A percentile compares a stretch with the other conserved stretches of the same genome.
Conservation (phyloP, 2,888 invertebrate genomes). For the Hedychridium roseum region DNA sequence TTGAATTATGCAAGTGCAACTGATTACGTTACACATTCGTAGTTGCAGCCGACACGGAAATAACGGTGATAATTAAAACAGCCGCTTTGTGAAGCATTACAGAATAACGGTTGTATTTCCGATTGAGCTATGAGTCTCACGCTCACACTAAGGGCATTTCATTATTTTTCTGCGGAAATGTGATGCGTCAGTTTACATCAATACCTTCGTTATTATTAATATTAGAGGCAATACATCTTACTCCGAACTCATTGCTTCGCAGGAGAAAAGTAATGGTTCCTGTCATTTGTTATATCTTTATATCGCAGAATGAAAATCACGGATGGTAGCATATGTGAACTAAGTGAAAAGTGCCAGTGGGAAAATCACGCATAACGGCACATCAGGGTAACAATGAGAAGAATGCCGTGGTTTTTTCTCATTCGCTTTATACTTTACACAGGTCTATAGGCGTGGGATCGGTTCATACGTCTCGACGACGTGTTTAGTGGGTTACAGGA, state of each 20-base stretch:
- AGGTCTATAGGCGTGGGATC: slow-evolving; percentile 44
- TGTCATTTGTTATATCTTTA: neutral
- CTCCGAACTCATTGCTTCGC: no score
- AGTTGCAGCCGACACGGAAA: slow-evolving; percentile 39
- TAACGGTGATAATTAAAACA: slow-evolving; percentile 26
- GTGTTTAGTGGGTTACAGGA: slow-evolving; percentile 37
- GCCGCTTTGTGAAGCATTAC: no score
- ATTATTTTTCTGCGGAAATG: no score
- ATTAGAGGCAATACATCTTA: no score
- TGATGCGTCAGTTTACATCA: no score
- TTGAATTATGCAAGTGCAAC: slow-evolving; percentile 32
- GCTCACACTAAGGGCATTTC: no score
- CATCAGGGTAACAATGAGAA: slow-evolving; percentile 42
- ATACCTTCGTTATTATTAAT: no score
- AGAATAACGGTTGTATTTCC: no score
- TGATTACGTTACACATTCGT: slow-evolving; percentile 34
- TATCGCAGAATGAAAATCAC: neutral
- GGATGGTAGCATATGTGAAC: no score
- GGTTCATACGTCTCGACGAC: slow-evolving; percentile 21
- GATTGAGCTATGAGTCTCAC: no score
- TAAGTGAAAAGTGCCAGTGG: slow-evolving; percentile 39
- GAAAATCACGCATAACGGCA: slow-evolving; percentile 44
- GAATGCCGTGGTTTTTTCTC: slow-evolving; percentile 35
- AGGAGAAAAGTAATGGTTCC: no score
- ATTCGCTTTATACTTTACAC: slow-evolving; percentile 25